Base-by-base conservation (phyloP, 2,888 invertebrate genomes). In the Calameuta idolon region DNA sequence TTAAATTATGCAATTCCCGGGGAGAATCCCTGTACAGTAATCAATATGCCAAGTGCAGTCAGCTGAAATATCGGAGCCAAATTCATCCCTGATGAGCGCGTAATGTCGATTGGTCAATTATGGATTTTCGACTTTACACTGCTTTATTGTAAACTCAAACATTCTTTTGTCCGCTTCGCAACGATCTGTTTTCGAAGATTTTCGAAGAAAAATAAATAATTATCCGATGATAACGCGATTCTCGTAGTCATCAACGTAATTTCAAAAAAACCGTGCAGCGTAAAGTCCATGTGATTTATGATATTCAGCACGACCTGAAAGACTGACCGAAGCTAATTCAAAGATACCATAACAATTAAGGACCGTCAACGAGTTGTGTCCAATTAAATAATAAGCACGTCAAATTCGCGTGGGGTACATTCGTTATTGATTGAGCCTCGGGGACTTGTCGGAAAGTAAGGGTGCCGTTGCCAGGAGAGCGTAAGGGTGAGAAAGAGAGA, bases 391-490 rank as follows among this genome's bases (percentile, higher is more conserved):
- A 86, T 84, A 83, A 85, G 80, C 79, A 82, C 76, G 80, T 85
- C 82, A 83, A 87, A 87, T 85, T 85, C 82, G 83, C 82, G 78
- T 83, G 80, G 80, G 81, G 83, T 81, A 81, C 84, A 84, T 83
- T 80, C 87, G 86, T 85, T 87, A 87, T 87, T 87, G 87, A 87
- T 87, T 86, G 84, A 85, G 84, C 84, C 87, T 84, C 82, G 80
- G 83, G 87, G 86, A 82, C 80, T 82, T 76, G 40, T 77, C 80
- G 81, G 76, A 81, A 85, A 83, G 82, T 69, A 71, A 71, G 71
- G 31, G 71, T 71, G 71, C 33, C 15, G 71, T 83, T 79, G 81
- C 79, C 77, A 69, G 73, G 75, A 80, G 79, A 80, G 77, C 79
- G 76, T 78, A 76, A 79, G 79, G 77, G 78, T 31, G 71, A 34